Evolutionary conservation across 2,113 vertebrate genomes (phyloP).

Genomic region (Marcusenius ussheri): DNA sequence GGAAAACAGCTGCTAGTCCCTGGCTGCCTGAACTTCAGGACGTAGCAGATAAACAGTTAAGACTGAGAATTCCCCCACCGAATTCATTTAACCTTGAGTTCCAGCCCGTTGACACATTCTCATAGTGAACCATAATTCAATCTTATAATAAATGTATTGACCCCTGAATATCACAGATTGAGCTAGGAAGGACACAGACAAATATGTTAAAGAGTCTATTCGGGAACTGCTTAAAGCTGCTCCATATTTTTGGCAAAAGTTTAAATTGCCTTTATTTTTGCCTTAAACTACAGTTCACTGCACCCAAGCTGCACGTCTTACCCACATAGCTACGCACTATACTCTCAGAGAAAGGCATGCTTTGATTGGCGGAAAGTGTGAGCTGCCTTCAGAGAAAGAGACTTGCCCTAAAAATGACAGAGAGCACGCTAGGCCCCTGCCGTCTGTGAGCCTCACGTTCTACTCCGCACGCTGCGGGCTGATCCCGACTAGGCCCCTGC

Average conservation of each 20-base stretch:
- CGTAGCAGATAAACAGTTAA: constrained; percentile 4
- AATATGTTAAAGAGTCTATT: background rate
- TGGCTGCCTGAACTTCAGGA: background rate
- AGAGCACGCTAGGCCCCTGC: background rate
- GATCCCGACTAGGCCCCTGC: too few species aligned
- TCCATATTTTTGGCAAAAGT: background rate
- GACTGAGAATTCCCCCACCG: constrained; percentile 18
- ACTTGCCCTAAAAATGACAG: background rate
- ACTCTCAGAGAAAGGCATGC: background rate
- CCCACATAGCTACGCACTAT: background rate
- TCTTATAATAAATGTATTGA: constrained; percentile 39
- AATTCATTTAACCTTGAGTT: constrained; percentile 38
- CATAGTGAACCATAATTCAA: constrained; percentile 34
- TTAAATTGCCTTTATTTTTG: background rate
- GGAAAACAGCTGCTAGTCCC: background rate
- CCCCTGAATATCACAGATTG: constrained; percentile 32
- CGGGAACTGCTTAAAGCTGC: background rate
- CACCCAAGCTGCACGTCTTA: background rate
- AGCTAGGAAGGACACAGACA: constrained; percentile 19
- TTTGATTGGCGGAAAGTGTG: background rate
- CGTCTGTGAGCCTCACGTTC: too few species aligned
- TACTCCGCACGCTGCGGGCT: too few species aligned
- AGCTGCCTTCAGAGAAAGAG: background rate
- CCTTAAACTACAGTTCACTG: background rate
- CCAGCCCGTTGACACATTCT: constrained; percentile 44